Evolutionary conservation across 1,140 invertebrate species (phyloP).

Genomic region (Metopolophium dirhodum): DNA sequence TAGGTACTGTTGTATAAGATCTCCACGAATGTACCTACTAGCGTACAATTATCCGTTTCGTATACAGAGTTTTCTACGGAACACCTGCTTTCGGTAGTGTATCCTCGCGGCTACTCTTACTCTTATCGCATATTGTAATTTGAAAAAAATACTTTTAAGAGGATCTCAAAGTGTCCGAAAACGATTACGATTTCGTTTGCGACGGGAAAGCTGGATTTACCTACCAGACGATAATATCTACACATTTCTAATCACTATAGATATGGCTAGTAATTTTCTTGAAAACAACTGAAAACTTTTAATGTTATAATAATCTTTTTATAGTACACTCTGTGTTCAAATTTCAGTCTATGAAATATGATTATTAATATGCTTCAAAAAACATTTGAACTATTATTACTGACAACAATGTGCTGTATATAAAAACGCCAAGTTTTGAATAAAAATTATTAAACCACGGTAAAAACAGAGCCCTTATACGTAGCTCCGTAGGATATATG

Average conservation of each 20-base stretch:
- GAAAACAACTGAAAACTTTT: background rate
- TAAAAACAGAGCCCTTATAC: background rate
- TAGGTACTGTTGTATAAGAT: background rate
- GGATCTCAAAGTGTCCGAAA: too few species aligned
- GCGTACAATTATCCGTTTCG: background rate
- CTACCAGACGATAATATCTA: background rate
- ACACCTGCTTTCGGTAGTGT: background rate
- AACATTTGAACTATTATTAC: background rate
- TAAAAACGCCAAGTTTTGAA: background rate
- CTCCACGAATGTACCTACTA: background rate
- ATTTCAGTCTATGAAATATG: background rate
- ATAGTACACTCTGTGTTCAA: background rate
- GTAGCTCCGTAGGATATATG: background rate
- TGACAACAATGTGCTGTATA: background rate
- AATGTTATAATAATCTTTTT: background rate
- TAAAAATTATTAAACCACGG: background rate
- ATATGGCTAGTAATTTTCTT: background rate
- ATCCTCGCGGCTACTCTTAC: background rate
- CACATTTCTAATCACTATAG: background rate
- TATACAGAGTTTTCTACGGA: background rate
- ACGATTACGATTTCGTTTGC: too few species aligned
- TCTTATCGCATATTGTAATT: background rate
- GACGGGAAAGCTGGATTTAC: background rate
- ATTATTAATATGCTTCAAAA: background rate
- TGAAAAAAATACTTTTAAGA: background rate